Evolutionary conservation across 2,797 vertebrate species (phyloP), one percentile per base, ranked within the genome.

Genomic region (Leuciscus waleckii): DNA sequence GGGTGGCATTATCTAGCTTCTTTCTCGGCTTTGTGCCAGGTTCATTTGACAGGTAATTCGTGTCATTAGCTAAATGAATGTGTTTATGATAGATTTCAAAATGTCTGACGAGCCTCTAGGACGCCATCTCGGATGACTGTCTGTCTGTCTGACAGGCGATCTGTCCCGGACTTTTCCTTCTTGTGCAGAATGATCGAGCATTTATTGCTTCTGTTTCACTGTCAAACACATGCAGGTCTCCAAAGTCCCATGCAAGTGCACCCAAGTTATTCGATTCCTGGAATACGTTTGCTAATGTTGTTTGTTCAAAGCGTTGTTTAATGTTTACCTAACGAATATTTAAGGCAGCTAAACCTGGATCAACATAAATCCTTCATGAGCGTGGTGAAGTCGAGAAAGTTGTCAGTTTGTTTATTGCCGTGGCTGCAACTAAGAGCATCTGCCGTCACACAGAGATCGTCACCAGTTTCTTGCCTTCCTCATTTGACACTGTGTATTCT

Each of bases 31-130:
- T 85, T 82, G 87, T 90, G 92, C 92, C 93, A 91, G 86, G 89
- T 89, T 91, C 85, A 89, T 88, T 90, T 90, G 90, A 90, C 90
- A 90, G 91, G 80, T 70, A 86, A 51, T 74, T 61, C 65, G 23
- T 46, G 37, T 92, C 71, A 85, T 92, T 89, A 92, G 89, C 87
- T 85, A 89, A 92, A 92, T 92, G 92, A 93, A 94, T 93, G 91
- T 90, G 89, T 93, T 94, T 93, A 90, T 87, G 87, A 91, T 92
- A 91, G 92, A 82, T 88, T 82, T 79, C 74, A 68, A 78, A 82
- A 74, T 83, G 84, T 83, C 81, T 74, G 81, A 77, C 29, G 13
- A 78, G 71, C 67, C 69, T 86, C 54, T 51, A 65, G 61, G 74
- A 79, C 32, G 63, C 79, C 79, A 56, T 81, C 79, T 83, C 56